Conservation (phyloP, 2,888 invertebrate species). For the Stenodema calcarata region DNA sequence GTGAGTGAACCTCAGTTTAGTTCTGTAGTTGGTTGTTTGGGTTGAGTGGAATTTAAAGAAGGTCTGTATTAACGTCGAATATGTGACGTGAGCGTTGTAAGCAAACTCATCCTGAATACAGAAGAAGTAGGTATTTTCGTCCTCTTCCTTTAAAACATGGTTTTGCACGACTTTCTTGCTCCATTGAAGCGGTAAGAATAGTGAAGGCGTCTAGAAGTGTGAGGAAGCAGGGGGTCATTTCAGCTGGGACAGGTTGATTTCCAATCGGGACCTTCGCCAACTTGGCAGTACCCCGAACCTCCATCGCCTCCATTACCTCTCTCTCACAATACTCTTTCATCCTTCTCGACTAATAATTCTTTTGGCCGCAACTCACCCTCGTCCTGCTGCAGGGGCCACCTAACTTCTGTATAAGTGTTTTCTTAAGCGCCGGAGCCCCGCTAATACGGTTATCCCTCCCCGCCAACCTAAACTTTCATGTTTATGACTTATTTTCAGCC, state of each 20-base stretch:
- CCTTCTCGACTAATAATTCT: slow-evolving; percentile 20
- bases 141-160: too few species aligned
- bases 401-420: slow-evolving; percentile 34
- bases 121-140: too few species aligned
- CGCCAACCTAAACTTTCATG: slow-evolving; percentile 4
- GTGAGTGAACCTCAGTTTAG: too few species aligned
- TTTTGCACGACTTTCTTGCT: too few species aligned
- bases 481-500: neutral
- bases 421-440: slow-evolving; percentile 8
- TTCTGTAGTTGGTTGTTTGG: too few species aligned
- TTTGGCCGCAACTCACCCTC: slow-evolving; percentile 24
- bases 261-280: slow-evolving; percentile 46
- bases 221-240: neutral
- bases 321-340: neutral
- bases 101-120: too few species aligned
- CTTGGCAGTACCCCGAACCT: slow-evolving; percentile 15
- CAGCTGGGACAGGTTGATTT: slow-evolving; percentile 44
- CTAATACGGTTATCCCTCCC: slow-evolving; percentile 14
- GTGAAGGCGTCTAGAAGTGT: too few species aligned
- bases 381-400: neutral
- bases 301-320: neutral
- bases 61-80: too few species aligned
- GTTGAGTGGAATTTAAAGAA: too few species aligned
- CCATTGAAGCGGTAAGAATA: too few species aligned
- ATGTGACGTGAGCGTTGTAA: too few species aligned